Percentiles rank a stretch among this genome's conserved stretches.
phyloP scores from a whole-genome alignment of 2,113 vertebrate species.

The Atrichornis clamosus region DNA sequence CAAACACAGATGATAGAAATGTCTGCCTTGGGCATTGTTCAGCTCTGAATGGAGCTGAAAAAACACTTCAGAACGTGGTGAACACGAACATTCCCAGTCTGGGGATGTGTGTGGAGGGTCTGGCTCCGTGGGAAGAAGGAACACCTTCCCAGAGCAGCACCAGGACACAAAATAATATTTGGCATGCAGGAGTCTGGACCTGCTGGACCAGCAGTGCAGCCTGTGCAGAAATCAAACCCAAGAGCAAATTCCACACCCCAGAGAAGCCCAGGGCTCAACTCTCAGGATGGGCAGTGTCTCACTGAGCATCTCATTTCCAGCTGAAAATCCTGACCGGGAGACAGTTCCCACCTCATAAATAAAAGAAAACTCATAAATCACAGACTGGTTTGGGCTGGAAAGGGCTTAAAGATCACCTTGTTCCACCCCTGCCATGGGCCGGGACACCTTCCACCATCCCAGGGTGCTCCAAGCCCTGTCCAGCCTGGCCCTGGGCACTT shows the following conservation, averaged over 20 bases:
- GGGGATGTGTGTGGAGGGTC: neutral
- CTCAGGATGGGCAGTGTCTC: neutral
- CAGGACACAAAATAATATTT: neutral
- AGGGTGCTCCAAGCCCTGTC: neutral
- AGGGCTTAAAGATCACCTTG: accelerated
- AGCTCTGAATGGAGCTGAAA: neutral
- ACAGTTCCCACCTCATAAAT: neutral
- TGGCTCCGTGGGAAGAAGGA: neutral
- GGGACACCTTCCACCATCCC: neutral
- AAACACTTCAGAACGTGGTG: neutral
- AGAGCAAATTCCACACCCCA: neutral
- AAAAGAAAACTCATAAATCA: neutral
- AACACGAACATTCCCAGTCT: neutral
- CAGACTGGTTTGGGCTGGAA: neutral
- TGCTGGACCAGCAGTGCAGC: neutral
- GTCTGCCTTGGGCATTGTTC: neutral
- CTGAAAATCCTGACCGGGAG: neutral
- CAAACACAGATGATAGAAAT: neutral
- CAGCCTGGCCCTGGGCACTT: neutral
- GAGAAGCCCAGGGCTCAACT: neutral
- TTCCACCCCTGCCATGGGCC: neutral
- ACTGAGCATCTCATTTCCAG: neutral
- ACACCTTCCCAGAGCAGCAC: neutral
- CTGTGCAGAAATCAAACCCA: neutral
- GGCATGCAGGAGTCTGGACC: neutral